These are phyloP conservation scores for Hippopotamus amphibius DNA, from an alignment of 2,113 vertebrate genomes.

Conservation along the genomic window DNA sequence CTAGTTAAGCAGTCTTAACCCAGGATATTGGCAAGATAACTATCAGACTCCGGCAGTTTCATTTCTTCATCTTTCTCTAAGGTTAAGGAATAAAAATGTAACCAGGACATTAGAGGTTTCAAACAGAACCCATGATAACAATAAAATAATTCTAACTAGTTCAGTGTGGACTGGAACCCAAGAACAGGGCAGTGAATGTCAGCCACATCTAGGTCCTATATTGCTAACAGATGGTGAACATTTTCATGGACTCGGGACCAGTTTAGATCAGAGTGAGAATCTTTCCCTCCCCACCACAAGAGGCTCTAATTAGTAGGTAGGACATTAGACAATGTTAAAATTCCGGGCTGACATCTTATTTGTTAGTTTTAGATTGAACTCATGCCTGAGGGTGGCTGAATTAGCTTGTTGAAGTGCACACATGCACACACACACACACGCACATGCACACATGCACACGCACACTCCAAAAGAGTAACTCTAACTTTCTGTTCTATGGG, in stretches of 20 bases:
- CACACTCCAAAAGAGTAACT: constrained; percentile 52
- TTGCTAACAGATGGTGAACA: constrained; percentile 80
- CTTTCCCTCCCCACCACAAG: constrained; percentile 36
- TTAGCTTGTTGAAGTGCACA: constrained; percentile 60
- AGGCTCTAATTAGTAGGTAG: constrained; percentile 78
- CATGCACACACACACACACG: not conserved
- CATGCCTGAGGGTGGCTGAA: constrained; percentile 59
- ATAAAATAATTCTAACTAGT: constrained; percentile 73
- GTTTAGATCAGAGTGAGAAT: constrained; percentile 79
- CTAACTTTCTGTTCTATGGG: constrained; percentile 70
- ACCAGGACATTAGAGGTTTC: constrained; percentile 53
- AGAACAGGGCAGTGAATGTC: constrained; percentile 60
- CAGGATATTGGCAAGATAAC: constrained; percentile 76
- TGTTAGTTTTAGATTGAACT: constrained; percentile 77
- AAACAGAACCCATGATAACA: constrained; percentile 42
- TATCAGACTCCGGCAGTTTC: constrained; percentile 60
- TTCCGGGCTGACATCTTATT: constrained; percentile 77
- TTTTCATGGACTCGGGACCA: constrained; percentile 75
- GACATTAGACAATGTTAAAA: constrained; percentile 75
- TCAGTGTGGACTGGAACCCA: constrained; percentile 66
- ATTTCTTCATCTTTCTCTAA: constrained; percentile 67
- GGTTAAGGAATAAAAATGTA: constrained; percentile 61
- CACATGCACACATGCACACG: not conserved
- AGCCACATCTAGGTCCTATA: constrained; percentile 68
- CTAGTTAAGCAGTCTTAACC: constrained; percentile 79